phyloP scores from a whole-genome alignment of 2,888 invertebrate genomes.

The Rotaria macrura region DNA sequence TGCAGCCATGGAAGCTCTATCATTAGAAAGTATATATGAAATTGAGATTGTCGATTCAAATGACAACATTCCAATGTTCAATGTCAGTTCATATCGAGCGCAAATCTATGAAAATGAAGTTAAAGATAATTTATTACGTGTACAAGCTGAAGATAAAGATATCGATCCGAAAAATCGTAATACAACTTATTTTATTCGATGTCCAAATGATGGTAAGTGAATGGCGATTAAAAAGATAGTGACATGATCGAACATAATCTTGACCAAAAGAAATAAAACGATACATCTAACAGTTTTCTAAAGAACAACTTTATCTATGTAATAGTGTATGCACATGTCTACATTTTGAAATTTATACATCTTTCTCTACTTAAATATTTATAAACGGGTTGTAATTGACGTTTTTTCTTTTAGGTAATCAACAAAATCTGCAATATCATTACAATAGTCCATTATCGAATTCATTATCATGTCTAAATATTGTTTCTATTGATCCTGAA shows the following conservation, averaged over 20 bases:
- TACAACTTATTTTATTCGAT: constrained; percentile 43
- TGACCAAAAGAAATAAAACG: too few relatives aligned
- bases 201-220: background rate
- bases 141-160: constrained; percentile 97
- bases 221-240: too few relatives aligned
- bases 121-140: constrained; percentile 72
- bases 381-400: too few relatives aligned
- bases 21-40: constrained; percentile 45
- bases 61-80: constrained; percentile 97
- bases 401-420: background rate
- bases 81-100: constrained; percentile 86
- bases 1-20: constrained; percentile 28
- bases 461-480: background rate
- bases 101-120: constrained; percentile 96
- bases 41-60: constrained; percentile 96
- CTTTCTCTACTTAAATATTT: too few relatives aligned
- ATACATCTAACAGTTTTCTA: too few relatives aligned
- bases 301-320: too few relatives aligned
- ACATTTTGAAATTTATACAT: too few relatives aligned
- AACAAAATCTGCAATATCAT: constrained; percentile 13
- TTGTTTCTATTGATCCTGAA: constrained; percentile 15
- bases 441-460: background rate
- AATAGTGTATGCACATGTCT: too few relatives aligned
- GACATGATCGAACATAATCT: too few relatives aligned
- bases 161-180: constrained; percentile 65